Percentiles rank a stretch among this genome's conserved stretches.
Evolutionary conservation across 2,113 vertebrate genomes (phyloP).

Genomic region (Ursus arctos): DNA sequence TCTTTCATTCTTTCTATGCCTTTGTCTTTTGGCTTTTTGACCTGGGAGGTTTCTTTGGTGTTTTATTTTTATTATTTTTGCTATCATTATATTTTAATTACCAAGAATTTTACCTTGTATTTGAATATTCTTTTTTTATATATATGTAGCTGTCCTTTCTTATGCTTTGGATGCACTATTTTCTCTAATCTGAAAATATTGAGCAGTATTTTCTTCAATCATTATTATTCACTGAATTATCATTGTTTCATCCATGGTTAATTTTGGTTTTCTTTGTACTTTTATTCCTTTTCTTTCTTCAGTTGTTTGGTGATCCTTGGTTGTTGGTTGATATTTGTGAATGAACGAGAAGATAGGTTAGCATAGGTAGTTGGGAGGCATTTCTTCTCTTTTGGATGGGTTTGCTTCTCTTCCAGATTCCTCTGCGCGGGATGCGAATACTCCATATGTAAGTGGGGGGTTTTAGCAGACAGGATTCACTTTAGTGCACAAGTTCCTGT

Average conservation of each 20-base stretch:
- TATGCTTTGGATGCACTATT: neutral
- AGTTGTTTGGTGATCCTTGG: neutral
- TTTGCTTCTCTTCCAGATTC: neutral
- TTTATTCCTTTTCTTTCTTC: neutral
- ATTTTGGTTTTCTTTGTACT: neutral
- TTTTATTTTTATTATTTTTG: neutral
- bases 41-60: neutral
- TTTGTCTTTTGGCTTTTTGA: neutral
- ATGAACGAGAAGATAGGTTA: neutral
- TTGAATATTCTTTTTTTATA: neutral
- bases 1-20: neutral
- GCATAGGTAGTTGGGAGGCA: neutral
- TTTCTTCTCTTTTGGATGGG: too few relatives aligned
- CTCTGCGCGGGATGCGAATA: neutral
- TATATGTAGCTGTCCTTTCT: neutral
- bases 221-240: neutral
- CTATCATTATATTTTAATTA: neutral
- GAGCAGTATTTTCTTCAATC: neutral
- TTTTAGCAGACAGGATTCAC: neutral
- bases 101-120: neutral
- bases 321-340: neutral
- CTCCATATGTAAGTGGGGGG: fast-evolving
- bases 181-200: neutral
- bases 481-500: neutral
- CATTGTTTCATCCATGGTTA: neutral